phyloP scores from a whole-genome alignment of 2,113 vertebrate species.

The Rhinogobius similis region DNA sequence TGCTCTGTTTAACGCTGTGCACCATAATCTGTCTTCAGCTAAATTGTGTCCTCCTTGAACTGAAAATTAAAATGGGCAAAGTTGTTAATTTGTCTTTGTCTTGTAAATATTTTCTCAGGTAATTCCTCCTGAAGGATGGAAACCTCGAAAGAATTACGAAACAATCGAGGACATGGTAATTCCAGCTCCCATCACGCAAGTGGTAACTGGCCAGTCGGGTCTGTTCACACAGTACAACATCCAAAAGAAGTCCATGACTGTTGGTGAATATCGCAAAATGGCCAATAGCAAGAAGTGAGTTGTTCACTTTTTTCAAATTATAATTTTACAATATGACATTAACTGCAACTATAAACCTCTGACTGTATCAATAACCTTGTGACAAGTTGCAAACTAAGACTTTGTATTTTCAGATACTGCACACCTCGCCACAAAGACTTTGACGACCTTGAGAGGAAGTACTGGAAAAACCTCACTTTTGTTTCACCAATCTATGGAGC shows the following conservation, averaged over 20 bases:
- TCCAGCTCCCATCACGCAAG: slow-evolving; percentile 94
- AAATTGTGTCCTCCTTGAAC: neutral
- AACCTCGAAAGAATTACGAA: slow-evolving; percentile 88
- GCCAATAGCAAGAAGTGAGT: slow-evolving; percentile 96
- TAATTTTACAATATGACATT: neutral
- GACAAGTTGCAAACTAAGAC: neutral
- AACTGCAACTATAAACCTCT: neutral
- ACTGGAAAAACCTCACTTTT: slow-evolving; percentile 98
- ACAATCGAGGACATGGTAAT: slow-evolving; percentile 94
- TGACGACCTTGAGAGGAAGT: slow-evolving; percentile 96
- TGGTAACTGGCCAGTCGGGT: slow-evolving; percentile 95
- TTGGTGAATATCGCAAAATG: slow-evolving; percentile 90
- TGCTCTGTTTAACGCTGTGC: neutral
- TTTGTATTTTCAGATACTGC: slow-evolving; percentile 82
- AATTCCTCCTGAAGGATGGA: slow-evolving; percentile 89
- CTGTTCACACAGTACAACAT: slow-evolving; percentile 99
- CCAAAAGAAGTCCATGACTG: slow-evolving; percentile 97
- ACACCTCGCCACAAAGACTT: slow-evolving; percentile 95
- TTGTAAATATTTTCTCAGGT: slow-evolving; percentile 56
- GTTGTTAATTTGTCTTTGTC: neutral
- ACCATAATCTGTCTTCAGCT: neutral
- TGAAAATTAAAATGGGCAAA: neutral
- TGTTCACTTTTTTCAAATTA: neutral
- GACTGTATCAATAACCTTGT: neutral
- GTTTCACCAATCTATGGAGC: slow-evolving; percentile 96